Evolutionary conservation across 1,140 invertebrate species (phyloP), one percentile per base, ranked within the genome.

Genomic region (Aplysia californica): DNA sequence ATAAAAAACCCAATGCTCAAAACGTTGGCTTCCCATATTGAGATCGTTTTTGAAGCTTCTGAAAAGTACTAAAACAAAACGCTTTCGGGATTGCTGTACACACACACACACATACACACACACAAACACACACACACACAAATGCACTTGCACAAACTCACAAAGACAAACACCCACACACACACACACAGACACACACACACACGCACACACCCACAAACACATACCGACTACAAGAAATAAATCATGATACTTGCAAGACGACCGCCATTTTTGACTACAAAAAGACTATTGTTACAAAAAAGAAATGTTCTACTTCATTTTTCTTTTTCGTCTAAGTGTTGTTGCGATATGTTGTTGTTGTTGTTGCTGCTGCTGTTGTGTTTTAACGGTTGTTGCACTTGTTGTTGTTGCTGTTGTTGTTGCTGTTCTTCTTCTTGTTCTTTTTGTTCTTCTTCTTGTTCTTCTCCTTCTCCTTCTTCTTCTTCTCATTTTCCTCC

Each of bases 321-420:
- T 67, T 23, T 75, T 26, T 65, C 73, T 75, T 38, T 72, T 33
- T 58, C 70, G 6, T 29, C n/a, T 23, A 5, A 26, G 4, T 59
- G n/a, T 29, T n/a, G 4, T n/a, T 59, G 5, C 21, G 6, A n/a
- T 59, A n/a, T 59, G 5, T 29, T 23, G 5, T 23, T 29, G n/a
- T 29, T 59, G n/a, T 23, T n/a, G 6, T 4, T 59, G 6, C 56
- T 59, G 4, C 31, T 4, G n/a, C 56, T n/a, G n/a, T 23, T 6
- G 3, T 23, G 5, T 23, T 59, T 29, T 23, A 6, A 6, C 3
- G n/a, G 4, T n/a, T 23, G 6, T 23, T 29, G n/a, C 4, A 6
- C 21, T 18, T 31, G 18, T 31, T 31, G 18, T 33, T 6, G 18
- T 31, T 31, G 5, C 10, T 33, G 18, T 66, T 4, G 21, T 33